Conservation (phyloP, 2,797 vertebrate species). For the Menidia menidia region DNA sequence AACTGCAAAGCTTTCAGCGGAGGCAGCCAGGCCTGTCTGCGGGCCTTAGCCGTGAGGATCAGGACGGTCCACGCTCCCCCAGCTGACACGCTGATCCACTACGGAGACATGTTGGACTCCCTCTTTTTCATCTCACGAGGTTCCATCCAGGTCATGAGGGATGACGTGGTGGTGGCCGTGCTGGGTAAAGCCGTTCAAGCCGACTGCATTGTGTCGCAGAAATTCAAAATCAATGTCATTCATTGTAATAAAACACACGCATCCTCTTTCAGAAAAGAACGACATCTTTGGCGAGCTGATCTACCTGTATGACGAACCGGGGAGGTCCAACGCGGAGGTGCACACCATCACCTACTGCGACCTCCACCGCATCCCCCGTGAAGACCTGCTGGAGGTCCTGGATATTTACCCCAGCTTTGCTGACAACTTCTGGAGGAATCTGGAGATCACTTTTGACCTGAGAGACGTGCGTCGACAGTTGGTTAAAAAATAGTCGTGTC, state of each 20-base stretch:
- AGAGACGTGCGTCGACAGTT: slow-evolving; percentile 86
- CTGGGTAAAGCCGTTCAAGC: slow-evolving; percentile 81
- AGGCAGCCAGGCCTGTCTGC: slow-evolving; percentile 92
- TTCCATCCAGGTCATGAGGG: slow-evolving; percentile 92
- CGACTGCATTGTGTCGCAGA: neutral
- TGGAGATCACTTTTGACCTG: slow-evolving; percentile 95
- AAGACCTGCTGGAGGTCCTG: slow-evolving; percentile 94
- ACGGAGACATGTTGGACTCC: slow-evolving; percentile 91
- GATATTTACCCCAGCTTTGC: slow-evolving; percentile 94
- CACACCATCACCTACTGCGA: slow-evolving; percentile 94
- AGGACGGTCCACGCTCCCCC: slow-evolving; percentile 93
- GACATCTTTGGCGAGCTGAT: slow-evolving; percentile 95
- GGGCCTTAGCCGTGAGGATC: slow-evolving; percentile 91
- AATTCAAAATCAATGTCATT: neutral
- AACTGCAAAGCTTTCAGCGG: slow-evolving; percentile 94
- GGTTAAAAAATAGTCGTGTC: neutral
- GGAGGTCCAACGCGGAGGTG: slow-evolving; percentile 91
- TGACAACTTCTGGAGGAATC: slow-evolving; percentile 94
- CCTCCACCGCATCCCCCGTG: slow-evolving; percentile 91
- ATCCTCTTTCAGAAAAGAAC: slow-evolving; percentile 87
- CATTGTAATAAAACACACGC: neutral
- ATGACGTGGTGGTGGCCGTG: slow-evolving; percentile 91
- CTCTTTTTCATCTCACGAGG: slow-evolving; percentile 96
- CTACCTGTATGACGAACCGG: slow-evolving; percentile 89
- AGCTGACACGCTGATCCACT: slow-evolving; percentile 92